phyloP scores from a whole-genome alignment of 2,797 vertebrate species.

The Acipenser ruthenus region DNA sequence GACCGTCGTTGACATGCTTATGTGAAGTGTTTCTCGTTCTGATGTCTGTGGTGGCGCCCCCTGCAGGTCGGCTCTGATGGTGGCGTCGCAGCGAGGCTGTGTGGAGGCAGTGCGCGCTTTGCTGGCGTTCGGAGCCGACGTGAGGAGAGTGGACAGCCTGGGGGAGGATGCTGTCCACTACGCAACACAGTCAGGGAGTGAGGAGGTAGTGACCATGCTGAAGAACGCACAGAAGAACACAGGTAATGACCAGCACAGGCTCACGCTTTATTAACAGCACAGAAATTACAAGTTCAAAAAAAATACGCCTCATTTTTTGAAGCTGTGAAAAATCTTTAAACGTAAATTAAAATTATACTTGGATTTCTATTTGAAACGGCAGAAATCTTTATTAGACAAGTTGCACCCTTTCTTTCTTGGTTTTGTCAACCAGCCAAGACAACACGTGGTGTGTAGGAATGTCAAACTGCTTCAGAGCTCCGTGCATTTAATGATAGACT shows the following conservation, averaged over 20 bases:
- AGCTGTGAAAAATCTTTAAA: too few species aligned
- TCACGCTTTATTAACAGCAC: neutral
- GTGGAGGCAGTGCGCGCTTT: slow-evolving; percentile 42
- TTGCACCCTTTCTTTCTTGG: too few species aligned
- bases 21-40: neutral
- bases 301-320: too few species aligned
- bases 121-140: slow-evolving; percentile 34
- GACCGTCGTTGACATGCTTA: neutral
- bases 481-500: too few species aligned
- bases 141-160: slow-evolving; percentile 10
- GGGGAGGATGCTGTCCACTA: slow-evolving; percentile 33
- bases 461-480: too few species aligned
- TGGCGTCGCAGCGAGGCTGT: slow-evolving; percentile 46
- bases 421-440: too few species aligned
- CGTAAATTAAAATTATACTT: too few species aligned
- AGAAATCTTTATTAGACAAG: neutral
- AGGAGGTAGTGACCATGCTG: slow-evolving; percentile 16
- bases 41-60: neutral
- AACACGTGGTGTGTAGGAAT: too few species aligned
- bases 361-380: neutral
- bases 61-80: slow-evolving; percentile 44
- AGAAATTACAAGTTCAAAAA: too few species aligned
- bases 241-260: neutral
- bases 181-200: slow-evolving; percentile 4
- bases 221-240: neutral